These are phyloP conservation scores for Anolis carolinensis DNA, from an alignment of 2,113 vertebrate genomes.

Conservation along the genomic window DNA sequence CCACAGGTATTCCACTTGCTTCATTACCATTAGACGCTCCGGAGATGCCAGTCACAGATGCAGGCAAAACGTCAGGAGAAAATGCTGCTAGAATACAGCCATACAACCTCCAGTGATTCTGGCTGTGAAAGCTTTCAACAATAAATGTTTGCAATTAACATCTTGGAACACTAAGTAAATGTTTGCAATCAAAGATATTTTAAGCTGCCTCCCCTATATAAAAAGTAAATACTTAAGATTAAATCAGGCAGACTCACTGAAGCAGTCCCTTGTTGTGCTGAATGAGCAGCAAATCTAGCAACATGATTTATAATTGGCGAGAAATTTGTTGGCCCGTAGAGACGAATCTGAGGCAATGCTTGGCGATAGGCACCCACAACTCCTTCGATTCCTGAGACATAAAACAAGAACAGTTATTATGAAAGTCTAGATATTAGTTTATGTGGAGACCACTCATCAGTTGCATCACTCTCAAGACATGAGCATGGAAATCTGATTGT, in stretches of 20 bases:
- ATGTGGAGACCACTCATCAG: not conserved
- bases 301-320: constrained; percentile 92
- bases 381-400: constrained; percentile 84
- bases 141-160: too few species aligned
- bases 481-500: too few species aligned
- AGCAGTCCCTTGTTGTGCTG: constrained; percentile 76
- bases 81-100: too few species aligned
- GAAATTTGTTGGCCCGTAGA: constrained; percentile 94
- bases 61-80: too few species aligned
- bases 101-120: too few species aligned
- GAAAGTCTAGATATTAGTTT: not conserved
- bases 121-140: too few species aligned
- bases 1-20: too few species aligned
- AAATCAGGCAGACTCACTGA: constrained; percentile 73
- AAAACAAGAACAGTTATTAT: constrained; percentile 15
- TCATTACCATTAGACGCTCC: too few species aligned
- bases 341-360: constrained; percentile 82
- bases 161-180: not conserved
- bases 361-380: constrained; percentile 87
- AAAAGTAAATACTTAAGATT: constrained; percentile 1
- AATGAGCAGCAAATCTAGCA: constrained; percentile 79
- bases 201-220: not conserved
- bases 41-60: too few species aligned
- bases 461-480: not conserved
- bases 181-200: not conserved